Conservation (phyloP, 2,888 invertebrate species). For the Idaea aversata region DNA sequence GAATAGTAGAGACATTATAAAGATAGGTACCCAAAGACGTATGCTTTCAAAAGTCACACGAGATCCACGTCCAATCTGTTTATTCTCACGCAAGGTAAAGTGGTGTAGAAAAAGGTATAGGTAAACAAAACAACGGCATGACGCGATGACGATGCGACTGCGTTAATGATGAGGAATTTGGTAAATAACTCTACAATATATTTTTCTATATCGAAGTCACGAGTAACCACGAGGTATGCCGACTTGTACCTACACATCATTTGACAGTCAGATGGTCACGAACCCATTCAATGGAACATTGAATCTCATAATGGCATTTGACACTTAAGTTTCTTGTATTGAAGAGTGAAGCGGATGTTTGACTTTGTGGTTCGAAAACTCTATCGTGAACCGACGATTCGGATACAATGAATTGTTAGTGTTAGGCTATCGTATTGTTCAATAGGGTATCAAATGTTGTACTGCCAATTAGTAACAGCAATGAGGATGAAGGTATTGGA, state of each 20-base stretch:
- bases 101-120: constrained; percentile 40
- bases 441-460: background rate
- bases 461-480: background rate
- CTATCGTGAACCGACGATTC: constrained; percentile 12
- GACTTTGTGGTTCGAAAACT: constrained; percentile 26
- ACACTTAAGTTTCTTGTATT: constrained; percentile 36
- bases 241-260: constrained; percentile 49
- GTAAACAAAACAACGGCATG: constrained; percentile 39
- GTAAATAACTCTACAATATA: constrained; percentile 77
- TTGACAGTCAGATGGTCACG: constrained; percentile 56
- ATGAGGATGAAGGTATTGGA: too few species aligned
- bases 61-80: constrained; percentile 30
- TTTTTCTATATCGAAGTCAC: constrained; percentile 71
- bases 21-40: background rate
- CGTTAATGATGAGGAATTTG: constrained; percentile 74
- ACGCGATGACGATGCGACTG: constrained; percentile 50
- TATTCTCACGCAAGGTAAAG: constrained; percentile 43
- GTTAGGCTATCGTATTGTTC: background rate
- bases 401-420: background rate
- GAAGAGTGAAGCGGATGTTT: constrained; percentile 28
- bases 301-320: constrained; percentile 40
- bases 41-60: constrained; percentile 43
- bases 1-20: constrained; percentile 42
- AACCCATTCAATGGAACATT: constrained; percentile 50
- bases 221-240: constrained; percentile 48